Evolutionary conservation across 2,113 vertebrate genomes (phyloP).

Genomic region (Saguinus midas): DNA sequence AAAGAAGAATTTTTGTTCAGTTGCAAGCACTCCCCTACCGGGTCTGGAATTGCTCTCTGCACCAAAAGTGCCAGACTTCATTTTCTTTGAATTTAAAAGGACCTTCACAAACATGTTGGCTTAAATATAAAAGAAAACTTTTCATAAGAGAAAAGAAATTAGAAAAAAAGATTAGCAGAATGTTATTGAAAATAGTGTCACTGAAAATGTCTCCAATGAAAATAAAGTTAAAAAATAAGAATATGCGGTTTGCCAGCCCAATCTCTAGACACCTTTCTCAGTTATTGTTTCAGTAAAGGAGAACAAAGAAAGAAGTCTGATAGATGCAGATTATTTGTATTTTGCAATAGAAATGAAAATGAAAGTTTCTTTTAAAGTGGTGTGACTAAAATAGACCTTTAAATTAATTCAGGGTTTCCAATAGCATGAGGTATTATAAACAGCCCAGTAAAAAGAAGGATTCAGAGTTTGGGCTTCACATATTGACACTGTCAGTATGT

Average conservation of each 20-base stretch:
- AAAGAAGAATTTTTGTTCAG: constrained; percentile 63
- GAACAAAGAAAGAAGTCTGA: neutral
- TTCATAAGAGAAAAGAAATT: constrained; percentile 47
- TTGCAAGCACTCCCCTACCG: constrained; percentile 52
- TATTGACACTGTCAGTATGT: neutral
- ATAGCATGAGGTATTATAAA: neutral
- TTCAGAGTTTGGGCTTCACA: neutral
- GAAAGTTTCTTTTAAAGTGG: constrained; percentile 9
- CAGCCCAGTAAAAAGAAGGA: neutral
- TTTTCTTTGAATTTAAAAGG: constrained; percentile 75
- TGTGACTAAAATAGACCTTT: neutral
- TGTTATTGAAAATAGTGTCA: neutral
- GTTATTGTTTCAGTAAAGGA: neutral
- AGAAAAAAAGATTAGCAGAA: constrained; percentile 34
- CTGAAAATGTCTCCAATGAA: neutral
- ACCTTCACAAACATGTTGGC: constrained; percentile 61
- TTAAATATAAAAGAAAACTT: constrained; percentile 49
- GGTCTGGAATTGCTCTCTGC: constrained; percentile 72
- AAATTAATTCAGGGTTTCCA: neutral
- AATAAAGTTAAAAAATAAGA: neutral
- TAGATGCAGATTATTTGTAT: neutral
- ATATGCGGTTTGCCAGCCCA: neutral
- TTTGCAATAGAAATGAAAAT: constrained; percentile 16
- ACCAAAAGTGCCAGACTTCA: constrained; percentile 66
- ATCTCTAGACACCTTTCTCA: neutral